phyloP scores from a whole-genome alignment of 1,140 invertebrate genomes.

The Plodia interpunctella region DNA sequence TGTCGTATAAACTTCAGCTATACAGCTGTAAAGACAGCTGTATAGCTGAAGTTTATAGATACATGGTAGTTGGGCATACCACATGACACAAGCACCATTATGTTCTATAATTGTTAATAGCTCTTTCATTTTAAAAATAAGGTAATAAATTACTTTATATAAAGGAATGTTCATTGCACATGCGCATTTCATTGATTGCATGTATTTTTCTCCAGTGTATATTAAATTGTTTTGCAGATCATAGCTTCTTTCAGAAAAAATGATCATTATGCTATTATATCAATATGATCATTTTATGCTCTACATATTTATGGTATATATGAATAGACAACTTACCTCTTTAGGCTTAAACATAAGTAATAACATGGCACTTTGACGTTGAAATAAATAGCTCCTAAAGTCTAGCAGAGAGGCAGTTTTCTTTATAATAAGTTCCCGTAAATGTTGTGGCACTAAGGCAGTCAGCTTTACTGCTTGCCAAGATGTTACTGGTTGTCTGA shows the following conservation, averaged over 20 bases:
- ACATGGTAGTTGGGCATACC: too few relatives aligned
- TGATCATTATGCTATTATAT: too few relatives aligned
- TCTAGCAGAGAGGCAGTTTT: slow-evolving; percentile 89
- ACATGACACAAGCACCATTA: too few relatives aligned
- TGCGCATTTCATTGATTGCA: too few relatives aligned
- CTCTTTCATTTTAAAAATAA: too few relatives aligned
- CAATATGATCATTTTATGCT: too few relatives aligned
- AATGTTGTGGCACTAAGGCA: slow-evolving; percentile 81
- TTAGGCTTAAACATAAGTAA: slow-evolving; percentile 86
- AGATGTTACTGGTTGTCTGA: slow-evolving; percentile 85
- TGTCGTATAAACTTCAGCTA: too few relatives aligned
- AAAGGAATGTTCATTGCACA: too few relatives aligned
- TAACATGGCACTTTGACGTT: slow-evolving; percentile 93
- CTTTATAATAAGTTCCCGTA: slow-evolving; percentile 83
- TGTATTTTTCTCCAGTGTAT: not conserved
- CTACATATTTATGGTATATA: not conserved
- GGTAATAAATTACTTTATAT: too few relatives aligned
- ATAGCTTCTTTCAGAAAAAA: not conserved
- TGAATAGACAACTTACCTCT: slow-evolving; percentile 80
- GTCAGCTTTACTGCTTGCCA: slow-evolving; percentile 90
- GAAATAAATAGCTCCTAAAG: slow-evolving; percentile 96
- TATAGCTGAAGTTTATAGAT: too few relatives aligned
- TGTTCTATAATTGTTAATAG: too few relatives aligned
- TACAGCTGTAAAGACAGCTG: too few relatives aligned
- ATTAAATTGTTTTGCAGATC: not conserved